Evolutionary conservation across 2,113 vertebrate genomes (phyloP).

Genomic region (Myanophis thanlyinensis): DNA sequence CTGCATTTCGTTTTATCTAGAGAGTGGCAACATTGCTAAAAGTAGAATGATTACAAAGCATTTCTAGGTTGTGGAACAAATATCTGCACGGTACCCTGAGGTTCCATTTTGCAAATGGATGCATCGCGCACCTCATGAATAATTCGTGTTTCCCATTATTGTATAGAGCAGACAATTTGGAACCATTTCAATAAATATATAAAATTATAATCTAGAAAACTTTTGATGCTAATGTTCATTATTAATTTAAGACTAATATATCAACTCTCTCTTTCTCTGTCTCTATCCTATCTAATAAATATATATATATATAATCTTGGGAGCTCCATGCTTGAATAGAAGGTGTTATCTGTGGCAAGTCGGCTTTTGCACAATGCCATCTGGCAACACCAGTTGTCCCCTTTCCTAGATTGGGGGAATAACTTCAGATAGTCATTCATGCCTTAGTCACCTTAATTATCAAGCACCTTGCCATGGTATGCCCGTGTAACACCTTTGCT

Average conservation of each 20-base stretch:
- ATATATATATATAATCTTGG: not conserved
- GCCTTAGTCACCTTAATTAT: not conserved
- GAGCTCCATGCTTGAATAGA: not conserved
- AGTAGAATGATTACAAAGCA: not conserved
- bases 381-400: not conserved
- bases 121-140: not conserved
- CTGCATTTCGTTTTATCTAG: not conserved
- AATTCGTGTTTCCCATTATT: not conserved
- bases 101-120: constrained; percentile 3
- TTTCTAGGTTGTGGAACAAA: not conserved
- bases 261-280: not conserved
- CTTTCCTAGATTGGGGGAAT: not conserved
- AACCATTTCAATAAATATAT: not conserved
- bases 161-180: not conserved
- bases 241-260: not conserved
- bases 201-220: not conserved
- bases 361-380: not conserved
- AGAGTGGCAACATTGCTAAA: not conserved
- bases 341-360: not conserved
- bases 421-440: not conserved
- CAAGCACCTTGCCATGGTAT: not conserved
- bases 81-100: not conserved
- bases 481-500: not conserved
- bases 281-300: not conserved
- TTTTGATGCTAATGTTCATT: not conserved